Evolutionary conservation across 2,888 invertebrate species (phyloP).

Genomic region (Amiota mariae): DNA sequence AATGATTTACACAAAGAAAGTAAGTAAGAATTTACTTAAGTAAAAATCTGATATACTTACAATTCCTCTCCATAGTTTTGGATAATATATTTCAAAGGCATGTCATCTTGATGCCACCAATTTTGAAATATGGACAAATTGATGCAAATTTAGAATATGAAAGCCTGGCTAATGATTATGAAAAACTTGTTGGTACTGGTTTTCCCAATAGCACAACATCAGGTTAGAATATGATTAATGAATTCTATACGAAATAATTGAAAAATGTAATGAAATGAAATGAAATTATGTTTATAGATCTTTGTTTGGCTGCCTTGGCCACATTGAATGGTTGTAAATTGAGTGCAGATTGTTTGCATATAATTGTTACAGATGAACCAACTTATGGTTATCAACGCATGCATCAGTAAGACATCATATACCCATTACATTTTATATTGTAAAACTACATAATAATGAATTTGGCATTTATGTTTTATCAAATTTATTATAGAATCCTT

Average conservation of each 20-base stretch:
- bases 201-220: constrained; percentile 57
- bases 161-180: constrained; percentile 54
- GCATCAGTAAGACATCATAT: constrained; percentile 63
- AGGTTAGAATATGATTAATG: constrained; percentile 38
- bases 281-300: constrained; percentile 42
- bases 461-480: background rate
- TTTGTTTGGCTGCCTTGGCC: constrained; percentile 58
- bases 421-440: background rate
- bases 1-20: constrained; percentile 43
- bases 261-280: background rate
- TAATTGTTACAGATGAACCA: constrained; percentile 58
- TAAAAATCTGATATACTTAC: background rate
- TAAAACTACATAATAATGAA: background rate
- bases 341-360: constrained; percentile 52
- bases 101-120: constrained; percentile 53
- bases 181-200: constrained; percentile 51
- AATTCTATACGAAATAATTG: background rate
- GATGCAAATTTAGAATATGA: constrained; percentile 62
- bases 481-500: constrained; percentile 53
- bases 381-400: constrained; percentile 69
- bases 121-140: constrained; percentile 54
- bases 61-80: constrained; percentile 49
- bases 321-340: constrained; percentile 52
- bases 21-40: constrained; percentile 32
- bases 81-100: constrained; percentile 59